A percentile compares a stretch with the other conserved stretches of the same genome.
phyloP scores from a whole-genome alignment of 2,797 vertebrate genomes.

The Micromesistius poutassou region DNA sequence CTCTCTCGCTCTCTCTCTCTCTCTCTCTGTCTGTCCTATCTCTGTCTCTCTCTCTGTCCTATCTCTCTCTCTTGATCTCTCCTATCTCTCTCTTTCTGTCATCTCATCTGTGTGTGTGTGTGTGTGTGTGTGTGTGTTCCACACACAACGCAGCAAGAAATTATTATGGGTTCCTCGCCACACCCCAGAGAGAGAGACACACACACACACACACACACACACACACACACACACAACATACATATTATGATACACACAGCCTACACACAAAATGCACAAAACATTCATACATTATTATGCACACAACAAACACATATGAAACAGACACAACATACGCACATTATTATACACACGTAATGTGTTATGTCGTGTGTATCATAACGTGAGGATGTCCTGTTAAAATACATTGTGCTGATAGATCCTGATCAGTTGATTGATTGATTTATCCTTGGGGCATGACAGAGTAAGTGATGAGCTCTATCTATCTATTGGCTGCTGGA shows the following conservation, averaged over 20 bases:
- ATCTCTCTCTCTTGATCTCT: neutral
- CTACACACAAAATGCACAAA: neutral
- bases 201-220: neutral
- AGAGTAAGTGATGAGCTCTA: neutral
- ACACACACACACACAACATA: no score
- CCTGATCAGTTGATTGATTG: neutral
- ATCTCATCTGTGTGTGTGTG: neutral
- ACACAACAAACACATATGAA: neutral
- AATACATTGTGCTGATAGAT: neutral
- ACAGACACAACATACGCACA: neutral
- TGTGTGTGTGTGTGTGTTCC: neutral
- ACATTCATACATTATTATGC: neutral
- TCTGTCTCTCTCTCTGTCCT: neutral
- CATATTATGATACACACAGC: neutral
- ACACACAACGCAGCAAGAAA: neutral
- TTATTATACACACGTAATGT: neutral
- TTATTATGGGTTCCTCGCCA: neutral
- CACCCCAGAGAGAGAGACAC: neutral
- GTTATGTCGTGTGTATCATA: neutral
- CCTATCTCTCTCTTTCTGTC: neutral
- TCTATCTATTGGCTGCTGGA: neutral
- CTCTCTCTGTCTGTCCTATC: neutral
- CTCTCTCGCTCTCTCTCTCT: neutral
- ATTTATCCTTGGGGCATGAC: conserved; percentile 1
- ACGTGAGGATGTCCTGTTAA: neutral